Evolutionary conservation across 1,140 invertebrate species (phyloP), one percentile per base, ranked within the genome.

Genomic region (Musca domestica): DNA sequence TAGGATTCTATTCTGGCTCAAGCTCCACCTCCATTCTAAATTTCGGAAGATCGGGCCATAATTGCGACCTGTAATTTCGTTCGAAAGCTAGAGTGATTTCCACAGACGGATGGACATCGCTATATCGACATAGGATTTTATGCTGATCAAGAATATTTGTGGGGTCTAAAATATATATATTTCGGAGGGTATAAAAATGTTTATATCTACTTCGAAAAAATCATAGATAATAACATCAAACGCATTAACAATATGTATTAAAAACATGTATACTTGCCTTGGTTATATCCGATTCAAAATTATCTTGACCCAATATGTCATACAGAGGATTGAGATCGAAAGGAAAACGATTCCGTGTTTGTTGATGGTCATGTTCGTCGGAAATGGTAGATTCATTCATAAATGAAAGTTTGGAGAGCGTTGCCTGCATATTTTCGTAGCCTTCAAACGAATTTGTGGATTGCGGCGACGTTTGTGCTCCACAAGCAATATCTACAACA

Each of bases 371-470:
- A 34, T 34, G 30, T 34, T 30, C 17, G 4, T 5, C 5, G 34
- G 10, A 5, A 41, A 2, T 12, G 12, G 34, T 41, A 17, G n/a
- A 41, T 17, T 48, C 30, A 49, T 49, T 64, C 12, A 20, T 15
- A 66, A 63, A 63, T 52, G 67, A 30, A 17, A 68, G 23, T 23
- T 68, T 63, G 9, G 58, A 22, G 20, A 68, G 46, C n/a, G 67
- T 19, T 19, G 58, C 61, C 52, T 68, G 41, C 46, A 68, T 51
- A 25, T 58, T 63, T 48, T 68, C 63, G 20, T 51, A 68, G n/a
- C 52, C 64, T 64, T 64, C 67, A 52, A 68, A 68, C 64, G 56
- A 23, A n/a, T 25, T 41, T 64, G 58, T 25, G 41, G 54, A 48
- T 3, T 67, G 66, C 23, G 58, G 6, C 49, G 47, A 30, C 7